phyloP scores from a whole-genome alignment of 2,888 invertebrate genomes.

The Anorthoa munda region DNA sequence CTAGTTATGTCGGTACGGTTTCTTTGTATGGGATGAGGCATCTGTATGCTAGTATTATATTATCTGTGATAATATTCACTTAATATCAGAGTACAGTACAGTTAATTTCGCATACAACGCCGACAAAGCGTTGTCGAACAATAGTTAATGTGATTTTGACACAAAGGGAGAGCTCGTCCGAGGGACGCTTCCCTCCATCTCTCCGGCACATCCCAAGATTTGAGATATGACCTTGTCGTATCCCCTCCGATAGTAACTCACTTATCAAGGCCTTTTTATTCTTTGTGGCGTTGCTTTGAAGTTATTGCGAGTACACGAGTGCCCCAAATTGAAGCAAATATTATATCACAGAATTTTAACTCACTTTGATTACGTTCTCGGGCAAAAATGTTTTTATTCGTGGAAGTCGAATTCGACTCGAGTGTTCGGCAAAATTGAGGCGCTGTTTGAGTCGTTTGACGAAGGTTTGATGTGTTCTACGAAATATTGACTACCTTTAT shows the following conservation, averaged over 20 bases:
- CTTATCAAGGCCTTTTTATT: constrained; percentile 70
- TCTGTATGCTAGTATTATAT: too few species aligned
- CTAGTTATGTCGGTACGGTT: too few species aligned
- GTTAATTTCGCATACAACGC: constrained; percentile 70
- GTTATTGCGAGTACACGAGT: constrained; percentile 67
- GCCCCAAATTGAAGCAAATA: constrained; percentile 57
- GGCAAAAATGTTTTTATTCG: constrained; percentile 39
- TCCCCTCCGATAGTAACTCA: constrained; percentile 70
- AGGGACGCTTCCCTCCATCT: constrained; percentile 65
- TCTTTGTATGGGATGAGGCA: too few species aligned
- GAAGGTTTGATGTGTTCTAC: constrained; percentile 35
- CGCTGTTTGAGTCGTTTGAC: constrained; percentile 40
- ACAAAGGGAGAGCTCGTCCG: constrained; percentile 71
- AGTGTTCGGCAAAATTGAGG: constrained; percentile 47
- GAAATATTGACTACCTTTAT: constrained; percentile 18
- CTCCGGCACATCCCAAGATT: constrained; percentile 67
- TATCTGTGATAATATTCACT: constrained; percentile 50
- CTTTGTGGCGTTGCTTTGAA: constrained; percentile 66
- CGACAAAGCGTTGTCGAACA: constrained; percentile 77
- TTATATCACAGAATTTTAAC: constrained; percentile 55
- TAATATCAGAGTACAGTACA: constrained; percentile 56
- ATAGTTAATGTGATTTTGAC: constrained; percentile 82
- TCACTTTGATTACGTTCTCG: constrained; percentile 56
- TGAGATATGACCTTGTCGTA: constrained; percentile 77
- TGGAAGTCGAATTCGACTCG: constrained; percentile 15